Conservation (phyloP, 2,113 vertebrate genomes). For the Heterocephalus glaber region DNA sequence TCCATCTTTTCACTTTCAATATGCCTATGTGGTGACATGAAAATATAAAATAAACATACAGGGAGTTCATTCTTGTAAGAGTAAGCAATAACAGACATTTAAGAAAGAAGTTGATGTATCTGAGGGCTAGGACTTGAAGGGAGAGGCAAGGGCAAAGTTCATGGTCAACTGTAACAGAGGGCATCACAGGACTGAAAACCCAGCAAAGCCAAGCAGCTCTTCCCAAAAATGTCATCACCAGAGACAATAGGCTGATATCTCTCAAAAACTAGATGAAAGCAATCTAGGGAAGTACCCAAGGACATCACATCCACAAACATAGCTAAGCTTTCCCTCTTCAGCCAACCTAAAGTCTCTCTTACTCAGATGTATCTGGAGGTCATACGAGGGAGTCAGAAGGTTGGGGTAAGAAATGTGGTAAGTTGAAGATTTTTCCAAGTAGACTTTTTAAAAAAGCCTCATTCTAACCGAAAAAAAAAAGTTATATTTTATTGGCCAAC, state of each 20-base stretch:
- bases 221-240: not conserved
- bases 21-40: not conserved
- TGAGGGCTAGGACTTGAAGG: not conserved
- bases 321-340: not conserved
- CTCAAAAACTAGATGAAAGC: not conserved
- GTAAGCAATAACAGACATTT: not conserved
- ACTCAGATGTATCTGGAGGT: not conserved
- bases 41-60: not conserved
- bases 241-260: not conserved
- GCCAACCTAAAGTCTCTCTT: not conserved
- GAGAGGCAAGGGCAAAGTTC: not conserved
- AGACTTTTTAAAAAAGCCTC: not conserved
- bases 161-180: not conserved
- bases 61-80: not conserved
- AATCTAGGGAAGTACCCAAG: not conserved
- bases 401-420: not conserved
- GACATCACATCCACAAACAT: not conserved
- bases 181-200: not conserved
- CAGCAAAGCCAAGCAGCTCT: not conserved
- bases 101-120: not conserved
- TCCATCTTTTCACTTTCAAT: not conserved
- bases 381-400: not conserved
- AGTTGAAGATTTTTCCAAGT: not conserved
- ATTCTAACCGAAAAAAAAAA: not conserved
- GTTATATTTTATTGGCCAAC: not conserved